Evolutionary conservation across 2,888 invertebrate genomes (phyloP), one percentile per base, ranked within the genome.

Genomic region (Norana najaformis): DNA sequence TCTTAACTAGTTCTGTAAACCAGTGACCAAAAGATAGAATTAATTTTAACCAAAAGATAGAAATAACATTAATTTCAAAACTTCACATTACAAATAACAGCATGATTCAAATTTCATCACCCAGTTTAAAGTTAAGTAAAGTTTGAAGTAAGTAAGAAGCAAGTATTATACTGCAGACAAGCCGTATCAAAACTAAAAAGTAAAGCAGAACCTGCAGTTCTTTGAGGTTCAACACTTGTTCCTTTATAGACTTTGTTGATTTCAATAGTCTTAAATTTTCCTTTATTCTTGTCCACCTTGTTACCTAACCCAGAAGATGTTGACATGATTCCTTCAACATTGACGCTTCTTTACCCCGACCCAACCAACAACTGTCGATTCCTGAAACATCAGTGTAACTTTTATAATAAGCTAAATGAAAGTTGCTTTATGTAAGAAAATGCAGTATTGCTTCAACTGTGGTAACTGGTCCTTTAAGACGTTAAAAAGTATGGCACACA

Each of bases 251-350:
- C 96, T 96, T 96, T 98, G 97, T 98, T 98, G 96, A 98, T 98
- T 96, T 98, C 98, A 96, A 98, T 96, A 95, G 98, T 97, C 96
- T 98, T 97, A 96, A 96, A 98, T 96, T 98, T 98, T 96, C 97
- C 97, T 96, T 98, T 98, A 96, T 97, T 97, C 96, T 97, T 97
- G 96, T 97, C 97, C 96, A 96, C 97, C 94, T 95, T 95, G 96
- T 96, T 96, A 97, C 97, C 96, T 96, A 96, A 96, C 97, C 97
- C 97, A 96, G 97, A 97, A 97, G 97, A 96, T 97, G 97, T 97
- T 97, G 97, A 97, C 97, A 98, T 98, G 96, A 97, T 97, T 97
- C 97, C 97, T 97, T 97, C 93, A 92, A 97, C 97, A 97, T 97
- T 97, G 96, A 96, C 96, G 96, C 95, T 96, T 96, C 96, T 96